Base-by-base conservation (phyloP, 2,888 invertebrate species). In the Helleia helle region DNA sequence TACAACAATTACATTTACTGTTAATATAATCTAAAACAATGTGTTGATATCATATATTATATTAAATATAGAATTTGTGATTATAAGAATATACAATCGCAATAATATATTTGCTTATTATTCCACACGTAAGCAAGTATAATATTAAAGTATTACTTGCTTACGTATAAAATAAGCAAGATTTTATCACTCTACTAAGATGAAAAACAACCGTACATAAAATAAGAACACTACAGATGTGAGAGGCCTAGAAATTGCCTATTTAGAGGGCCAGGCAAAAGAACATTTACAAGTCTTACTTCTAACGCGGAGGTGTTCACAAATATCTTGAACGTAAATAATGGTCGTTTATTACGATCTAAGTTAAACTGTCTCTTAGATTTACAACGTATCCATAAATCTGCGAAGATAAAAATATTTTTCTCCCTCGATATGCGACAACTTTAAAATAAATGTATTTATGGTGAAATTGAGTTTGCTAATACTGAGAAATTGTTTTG, bases 231-330 rank as follows among this genome's bases (percentile, higher is more conserved):
- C 30, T 39, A 29, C 30, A 17, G n/a, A 18, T 22, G 11, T 29
- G 15, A 14, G 13, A 14, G 24, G 17, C 15, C 39, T 31, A 25
- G 39, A 40, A 40, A 40, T 40, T 30, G 39, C 39, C 25, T 40
- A 40, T 31, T 40, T 40, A 24, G 11, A 25, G 30, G 39, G 25
- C 40, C 31, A 31, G 14, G 31, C 15, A 11, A 30, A 31, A n/a
- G n/a, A n/a, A 14, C 11, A 31, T 40, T 30, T 40, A 31, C 12
- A 9, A 22, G 7, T 22, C 18, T 34, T 34, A 22, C 12, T 34
- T 39, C 29, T 39, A 11, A 14, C 11, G 6, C 8, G n/a, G 25
- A 14, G 4, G 29, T 15, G n/a, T 40, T 40, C 15, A 14, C 15
- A 25, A 31, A 30, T n/a, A 9, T 13, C 22, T 28, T 30, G 13